phyloP scores from a whole-genome alignment of 2,888 invertebrate genomes.

The Cephonodes hylas region DNA sequence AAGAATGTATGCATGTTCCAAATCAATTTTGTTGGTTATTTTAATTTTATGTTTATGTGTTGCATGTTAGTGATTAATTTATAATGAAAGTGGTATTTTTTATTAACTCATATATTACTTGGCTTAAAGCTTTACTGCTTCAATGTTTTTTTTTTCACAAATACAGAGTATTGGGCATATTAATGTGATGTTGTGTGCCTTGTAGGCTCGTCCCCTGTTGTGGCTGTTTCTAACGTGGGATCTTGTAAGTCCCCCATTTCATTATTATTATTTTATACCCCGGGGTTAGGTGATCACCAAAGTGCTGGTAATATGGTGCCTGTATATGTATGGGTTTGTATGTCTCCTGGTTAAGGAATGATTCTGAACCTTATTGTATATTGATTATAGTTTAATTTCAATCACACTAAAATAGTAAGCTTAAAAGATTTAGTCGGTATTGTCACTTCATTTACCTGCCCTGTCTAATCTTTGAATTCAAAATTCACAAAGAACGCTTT shows the following conservation, averaged over 20 bases:
- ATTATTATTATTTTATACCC: constrained; percentile 37
- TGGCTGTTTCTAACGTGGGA: constrained; percentile 81
- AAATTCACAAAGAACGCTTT: too few species aligned
- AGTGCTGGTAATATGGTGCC: neutral
- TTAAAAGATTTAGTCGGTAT: too few species aligned
- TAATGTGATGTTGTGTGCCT: constrained; percentile 68
- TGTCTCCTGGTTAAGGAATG: neutral
- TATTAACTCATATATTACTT: neutral
- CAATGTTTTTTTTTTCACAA: constrained; percentile 30
- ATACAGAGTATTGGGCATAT: constrained; percentile 52
- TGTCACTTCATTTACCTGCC: too few species aligned
- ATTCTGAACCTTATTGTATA: neutral
- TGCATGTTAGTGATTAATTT: neutral
- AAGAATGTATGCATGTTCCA: too few species aligned
- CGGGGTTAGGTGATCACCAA: neutral
- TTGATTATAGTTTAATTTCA: neutral
- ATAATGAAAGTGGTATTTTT: neutral
- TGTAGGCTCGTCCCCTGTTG: constrained; percentile 77
- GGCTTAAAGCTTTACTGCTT: constrained; percentile 24
- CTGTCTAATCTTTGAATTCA: too few species aligned
- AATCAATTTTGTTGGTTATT: too few species aligned
- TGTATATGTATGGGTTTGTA: neutral
- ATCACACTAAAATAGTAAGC: too few species aligned
- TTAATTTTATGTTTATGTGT: neutral
- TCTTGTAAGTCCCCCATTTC: constrained; percentile 72